phyloP scores from a whole-genome alignment of 2,113 vertebrate genomes.

The Trichomycterus rosablanca region DNA sequence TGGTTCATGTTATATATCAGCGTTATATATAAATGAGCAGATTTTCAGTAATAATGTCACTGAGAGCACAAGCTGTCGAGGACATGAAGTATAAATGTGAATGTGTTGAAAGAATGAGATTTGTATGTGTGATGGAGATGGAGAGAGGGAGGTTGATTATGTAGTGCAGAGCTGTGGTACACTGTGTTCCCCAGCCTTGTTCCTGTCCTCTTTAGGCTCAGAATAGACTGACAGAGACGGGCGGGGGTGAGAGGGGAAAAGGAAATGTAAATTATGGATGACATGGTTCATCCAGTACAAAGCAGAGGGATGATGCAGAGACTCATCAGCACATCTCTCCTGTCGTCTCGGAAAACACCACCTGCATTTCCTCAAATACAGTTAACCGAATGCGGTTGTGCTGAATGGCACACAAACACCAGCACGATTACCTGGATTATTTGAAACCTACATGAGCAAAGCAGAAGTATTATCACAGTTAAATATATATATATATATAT shows the following conservation, averaged over 20 bases:
- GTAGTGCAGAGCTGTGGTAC: conserved; percentile 21
- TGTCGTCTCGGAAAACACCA: conserved; percentile 4
- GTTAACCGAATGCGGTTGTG: neutral
- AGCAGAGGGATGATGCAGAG: conserved; percentile 32
- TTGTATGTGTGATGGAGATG: neutral
- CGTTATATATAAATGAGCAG: no score
- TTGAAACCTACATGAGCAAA: no score
- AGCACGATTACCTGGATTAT: no score
- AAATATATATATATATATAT: no score
- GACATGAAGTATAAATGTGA: no score
- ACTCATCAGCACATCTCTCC: conserved; percentile 17
- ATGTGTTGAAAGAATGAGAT: no score
- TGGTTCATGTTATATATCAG: no score
- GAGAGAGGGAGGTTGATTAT: conserved; percentile 11
- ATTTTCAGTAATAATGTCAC: conserved; percentile 18
- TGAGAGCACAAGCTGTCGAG: no score
- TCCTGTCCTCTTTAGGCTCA: conserved; percentile 40
- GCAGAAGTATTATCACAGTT: no score
- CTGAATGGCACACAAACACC: no score
- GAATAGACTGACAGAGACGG: conserved; percentile 41
- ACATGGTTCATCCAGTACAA: conserved; percentile 34
- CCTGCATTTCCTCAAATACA: neutral
- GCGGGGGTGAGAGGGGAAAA: conserved; percentile 2
- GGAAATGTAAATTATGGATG: conserved; percentile 43
- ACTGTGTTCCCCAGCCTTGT: conserved; percentile 39